These are phyloP conservation scores for Dioctria rufipes DNA, from an alignment of 2,888 invertebrate species.

Conservation along the genomic window DNA sequence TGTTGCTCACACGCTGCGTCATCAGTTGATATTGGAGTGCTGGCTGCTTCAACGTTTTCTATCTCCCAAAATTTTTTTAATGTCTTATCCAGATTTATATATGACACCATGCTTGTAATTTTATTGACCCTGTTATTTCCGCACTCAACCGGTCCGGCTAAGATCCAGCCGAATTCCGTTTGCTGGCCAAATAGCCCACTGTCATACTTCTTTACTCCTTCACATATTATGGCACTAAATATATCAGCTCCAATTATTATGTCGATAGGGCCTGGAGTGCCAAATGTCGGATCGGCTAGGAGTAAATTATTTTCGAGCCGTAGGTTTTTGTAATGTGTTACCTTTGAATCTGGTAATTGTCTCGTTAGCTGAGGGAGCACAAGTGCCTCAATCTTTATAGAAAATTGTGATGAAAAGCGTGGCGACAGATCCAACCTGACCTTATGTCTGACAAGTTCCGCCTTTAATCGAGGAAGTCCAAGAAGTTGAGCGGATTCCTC, in stretches of 20 bases:
- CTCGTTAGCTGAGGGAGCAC: not conserved
- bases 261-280: not conserved
- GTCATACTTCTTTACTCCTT: not conserved
- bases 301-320: not conserved
- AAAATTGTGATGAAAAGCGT: not conserved
- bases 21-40: too few relatives aligned
- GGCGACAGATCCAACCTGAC: not conserved
- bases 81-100: too few relatives aligned
- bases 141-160: not conserved
- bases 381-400: not conserved
- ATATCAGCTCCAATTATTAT: not conserved
- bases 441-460: too few relatives aligned
- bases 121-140: not conserved
- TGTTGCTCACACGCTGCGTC: too few relatives aligned
- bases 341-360: not conserved
- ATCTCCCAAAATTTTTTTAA: too few relatives aligned
- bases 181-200: not conserved
- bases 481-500: not conserved
- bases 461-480: not conserved
- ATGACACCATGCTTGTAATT: not conserved
- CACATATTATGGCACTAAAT: not conserved
- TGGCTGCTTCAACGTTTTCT: too few relatives aligned
- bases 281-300: not conserved
- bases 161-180: not conserved
- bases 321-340: not conserved